phyloP scores from a whole-genome alignment of 2,888 invertebrate species.

The Baccha elongata region DNA sequence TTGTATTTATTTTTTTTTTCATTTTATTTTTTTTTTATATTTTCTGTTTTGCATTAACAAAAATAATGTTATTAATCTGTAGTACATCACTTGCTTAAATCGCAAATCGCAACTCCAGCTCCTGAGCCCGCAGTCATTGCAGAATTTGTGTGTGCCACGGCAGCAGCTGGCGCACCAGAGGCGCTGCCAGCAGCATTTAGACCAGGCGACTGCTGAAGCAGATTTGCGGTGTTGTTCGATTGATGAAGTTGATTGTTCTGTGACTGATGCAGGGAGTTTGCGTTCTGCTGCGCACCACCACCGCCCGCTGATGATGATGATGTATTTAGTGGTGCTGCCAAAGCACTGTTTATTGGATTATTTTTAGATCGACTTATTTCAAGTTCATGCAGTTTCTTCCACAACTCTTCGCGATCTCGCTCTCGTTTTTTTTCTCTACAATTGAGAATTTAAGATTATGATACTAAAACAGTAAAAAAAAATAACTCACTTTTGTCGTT shows the following conservation, averaged over 20 bases:
- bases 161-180: conserved; percentile 75
- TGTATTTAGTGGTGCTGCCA: conserved; percentile 75
- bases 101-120: conserved; percentile 76
- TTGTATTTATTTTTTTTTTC: conserved; percentile 57
- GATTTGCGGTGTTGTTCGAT: conserved; percentile 79
- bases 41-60: conserved; percentile 70
- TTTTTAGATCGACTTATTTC: conserved; percentile 86
- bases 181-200: conserved; percentile 79
- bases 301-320: conserved; percentile 66
- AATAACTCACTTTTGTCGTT: conserved; percentile 97
- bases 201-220: conserved; percentile 74
- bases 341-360: conserved; percentile 76
- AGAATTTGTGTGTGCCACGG: conserved; percentile 78
- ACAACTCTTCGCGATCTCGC: conserved; percentile 98
- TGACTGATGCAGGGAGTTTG: conserved; percentile 77
- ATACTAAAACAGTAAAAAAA: conserved; percentile 1
- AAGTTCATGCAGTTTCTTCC: conserved; percentile 96
- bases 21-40: conserved; percentile 53
- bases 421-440: conserved; percentile 84
- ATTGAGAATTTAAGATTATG: conserved; percentile 1
- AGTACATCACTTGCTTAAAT: conserved; percentile 78
- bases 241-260: conserved; percentile 75
- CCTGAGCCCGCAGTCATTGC: conserved; percentile 75
- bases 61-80: conserved; percentile 75
- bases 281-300: conserved; percentile 75